A percentile compares a stretch with the other conserved stretches of the same genome.
These are phyloP conservation scores for Falcunculus frontatus DNA, from an alignment of 2,113 vertebrate species.

Conservation along the genomic window DNA sequence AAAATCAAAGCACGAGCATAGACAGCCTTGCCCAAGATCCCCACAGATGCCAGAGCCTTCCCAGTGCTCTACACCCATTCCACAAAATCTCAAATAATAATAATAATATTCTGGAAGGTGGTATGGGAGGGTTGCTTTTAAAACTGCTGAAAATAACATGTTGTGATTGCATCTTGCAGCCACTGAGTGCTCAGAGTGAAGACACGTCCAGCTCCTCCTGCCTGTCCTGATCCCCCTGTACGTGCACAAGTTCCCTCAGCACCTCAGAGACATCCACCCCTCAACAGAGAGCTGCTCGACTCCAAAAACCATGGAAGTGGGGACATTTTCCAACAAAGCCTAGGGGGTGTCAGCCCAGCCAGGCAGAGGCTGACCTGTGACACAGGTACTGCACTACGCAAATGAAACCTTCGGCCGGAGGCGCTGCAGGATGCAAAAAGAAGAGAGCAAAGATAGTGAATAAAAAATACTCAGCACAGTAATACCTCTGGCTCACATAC, in stretches of 20 bases:
- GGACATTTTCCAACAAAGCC: neutral
- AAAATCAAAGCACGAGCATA: rapidly evolving
- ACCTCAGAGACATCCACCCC: neutral
- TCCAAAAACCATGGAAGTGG: neutral
- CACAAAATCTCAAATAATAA: neutral
- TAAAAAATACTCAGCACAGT: neutral
- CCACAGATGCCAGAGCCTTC: neutral
- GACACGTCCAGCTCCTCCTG: neutral
- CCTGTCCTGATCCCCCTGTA: neutral
- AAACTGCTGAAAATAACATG: neutral
- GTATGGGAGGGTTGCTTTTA: neutral
- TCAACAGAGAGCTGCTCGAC: neutral
- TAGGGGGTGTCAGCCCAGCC: neutral
- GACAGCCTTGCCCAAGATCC: neutral
- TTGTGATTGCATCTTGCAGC: neutral
- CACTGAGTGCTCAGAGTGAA: neutral
- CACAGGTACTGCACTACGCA: rapidly evolving
- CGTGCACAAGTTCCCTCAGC: rapidly evolving
- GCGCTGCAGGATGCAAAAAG: neutral
- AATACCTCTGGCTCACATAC: neutral
- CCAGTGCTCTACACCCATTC: neutral
- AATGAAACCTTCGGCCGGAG: neutral
- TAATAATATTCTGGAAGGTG: neutral
- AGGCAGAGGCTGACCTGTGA: neutral
- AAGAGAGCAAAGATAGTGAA: neutral